Base-by-base conservation (phyloP, 2,113 vertebrate species). In the Xiphophorus maculatus region DNA sequence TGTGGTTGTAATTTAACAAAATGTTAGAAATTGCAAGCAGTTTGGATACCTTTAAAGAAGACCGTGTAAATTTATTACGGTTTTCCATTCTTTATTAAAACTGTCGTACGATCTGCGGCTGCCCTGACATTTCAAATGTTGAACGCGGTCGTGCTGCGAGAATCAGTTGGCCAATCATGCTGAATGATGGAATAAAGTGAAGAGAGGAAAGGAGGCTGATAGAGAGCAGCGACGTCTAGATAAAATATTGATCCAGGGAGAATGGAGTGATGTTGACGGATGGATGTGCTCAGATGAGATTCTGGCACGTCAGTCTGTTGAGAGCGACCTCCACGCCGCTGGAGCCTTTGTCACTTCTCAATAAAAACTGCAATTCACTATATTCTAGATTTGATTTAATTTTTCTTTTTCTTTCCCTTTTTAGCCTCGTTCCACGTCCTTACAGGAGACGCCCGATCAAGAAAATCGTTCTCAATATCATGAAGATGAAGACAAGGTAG, bases 401-500 rank as follows among this genome's bases (percentile, higher is more conserved):
- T 29, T 8, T 22, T 54, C 69, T 48, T 61, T 5, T 64, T 35
- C 28, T 67, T 40, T 73, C 4, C 69, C 30, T 63, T 33, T 54
- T 28, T 40, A 93, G 91, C 92, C 92, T 71, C 92, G 90, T 15
- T 93, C 92, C 74, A 67, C 88, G 12, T 92, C 91, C 76, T 30
- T 88, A 0, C 91, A 91, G 74, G 91, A 90, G 40, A 76, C 80
- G 71, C 62, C 90, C 0, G 91, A 93, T 76, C 88, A 84, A 63
- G 92, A 93, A 33, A 51, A 32, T 68, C 66, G 5, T 61, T 73
- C 84, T 58, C 85, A 85, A 76, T 77, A 70, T 66, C 83, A 84
- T 0, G 88, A 92, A 10, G 87, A 92, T n/a, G 90, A 91, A 27
- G 89, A 92, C 69, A 93, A 92, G 92, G 93, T 93, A 65, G 3